phyloP scores from a whole-genome alignment of 2,888 invertebrate species.

The Ellobium chinense region DNA sequence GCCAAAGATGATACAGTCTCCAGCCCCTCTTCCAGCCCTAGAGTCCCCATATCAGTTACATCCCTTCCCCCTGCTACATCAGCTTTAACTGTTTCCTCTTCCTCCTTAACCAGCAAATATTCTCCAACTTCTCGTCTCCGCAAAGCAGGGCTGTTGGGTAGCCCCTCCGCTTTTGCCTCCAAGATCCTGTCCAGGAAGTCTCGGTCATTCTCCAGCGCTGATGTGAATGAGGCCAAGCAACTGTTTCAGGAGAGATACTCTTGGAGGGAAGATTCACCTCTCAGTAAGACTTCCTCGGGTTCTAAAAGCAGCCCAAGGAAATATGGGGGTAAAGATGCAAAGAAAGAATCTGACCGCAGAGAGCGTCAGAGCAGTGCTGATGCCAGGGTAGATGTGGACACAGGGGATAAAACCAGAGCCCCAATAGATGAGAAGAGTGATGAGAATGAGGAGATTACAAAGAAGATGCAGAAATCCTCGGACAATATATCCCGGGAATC shows the following conservation, averaged over 20 bases:
- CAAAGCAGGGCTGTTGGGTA: not conserved
- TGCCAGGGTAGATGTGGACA: not conserved
- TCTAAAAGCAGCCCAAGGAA: not conserved
- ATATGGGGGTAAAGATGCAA: not conserved
- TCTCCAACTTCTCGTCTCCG: slow-evolving; percentile 14
- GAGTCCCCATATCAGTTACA: not conserved
- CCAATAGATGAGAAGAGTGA: not conserved
- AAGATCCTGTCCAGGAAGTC: slow-evolving; percentile 39
- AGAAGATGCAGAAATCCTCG: not conserved
- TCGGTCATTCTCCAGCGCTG: slow-evolving; percentile 36
- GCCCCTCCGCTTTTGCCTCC: not conserved
- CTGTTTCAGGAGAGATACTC: slow-evolving; percentile 37
- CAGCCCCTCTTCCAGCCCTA: slow-evolving; percentile 12
- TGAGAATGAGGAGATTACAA: not conserved
- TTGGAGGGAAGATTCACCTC: slow-evolving; percentile 20
- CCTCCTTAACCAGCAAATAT: slow-evolving; percentile 8
- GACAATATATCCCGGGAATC: not conserved
- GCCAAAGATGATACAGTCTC: not conserved
- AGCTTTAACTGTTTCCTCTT: not conserved
- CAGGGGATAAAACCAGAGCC: not conserved
- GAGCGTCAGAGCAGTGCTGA: not conserved
- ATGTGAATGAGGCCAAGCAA: slow-evolving; percentile 28
- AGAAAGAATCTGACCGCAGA: not conserved
- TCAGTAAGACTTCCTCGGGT: slow-evolving; percentile 9
- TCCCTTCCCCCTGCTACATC: not conserved